These are phyloP conservation scores for Tortrix viridana DNA, from an alignment of 2,888 invertebrate genomes.

Conservation along the genomic window DNA sequence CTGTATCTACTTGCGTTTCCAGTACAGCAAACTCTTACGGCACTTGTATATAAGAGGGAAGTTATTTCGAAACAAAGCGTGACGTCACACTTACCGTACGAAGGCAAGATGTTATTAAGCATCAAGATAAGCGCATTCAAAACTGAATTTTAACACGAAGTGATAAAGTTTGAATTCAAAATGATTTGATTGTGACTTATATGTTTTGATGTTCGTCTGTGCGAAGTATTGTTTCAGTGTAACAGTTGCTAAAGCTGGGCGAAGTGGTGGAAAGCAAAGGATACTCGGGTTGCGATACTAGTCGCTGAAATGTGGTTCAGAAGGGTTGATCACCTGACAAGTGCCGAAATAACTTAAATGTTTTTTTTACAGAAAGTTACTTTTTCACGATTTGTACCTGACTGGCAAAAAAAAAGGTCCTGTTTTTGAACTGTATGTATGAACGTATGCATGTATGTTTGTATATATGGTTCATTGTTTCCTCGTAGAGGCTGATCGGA, in stretches of 20 bases:
- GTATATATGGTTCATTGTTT: too few relatives aligned
- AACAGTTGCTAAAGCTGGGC: neutral
- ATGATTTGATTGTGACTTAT: neutral
- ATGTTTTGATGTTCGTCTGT: neutral
- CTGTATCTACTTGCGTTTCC: conserved; percentile 2
- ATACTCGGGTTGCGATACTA: neutral
- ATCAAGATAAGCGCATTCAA: neutral
- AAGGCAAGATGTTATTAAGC: neutral
- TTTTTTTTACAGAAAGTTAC: too few relatives aligned
- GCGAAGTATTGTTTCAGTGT: neutral
- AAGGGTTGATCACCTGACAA: too few relatives aligned
- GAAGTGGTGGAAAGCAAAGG: neutral
- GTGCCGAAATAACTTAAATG: too few relatives aligned
- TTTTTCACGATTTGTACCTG: too few relatives aligned
- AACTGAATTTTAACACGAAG: neutral
- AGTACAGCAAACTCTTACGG: conserved; percentile 3
- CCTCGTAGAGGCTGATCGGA: too few relatives aligned
- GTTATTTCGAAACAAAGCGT: conserved; percentile 14
- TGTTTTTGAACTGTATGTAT: too few relatives aligned
- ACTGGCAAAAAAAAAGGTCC: too few relatives aligned
- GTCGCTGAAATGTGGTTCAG: neutral
- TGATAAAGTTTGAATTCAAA: neutral
- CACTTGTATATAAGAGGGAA: conserved; percentile 1
- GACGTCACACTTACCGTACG: neutral
- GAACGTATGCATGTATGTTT: too few relatives aligned